Evolutionary conservation across 64 coral and sea anemone genomes (phyloP).

Genomic region (Catalaphyllia jardinei): DNA sequence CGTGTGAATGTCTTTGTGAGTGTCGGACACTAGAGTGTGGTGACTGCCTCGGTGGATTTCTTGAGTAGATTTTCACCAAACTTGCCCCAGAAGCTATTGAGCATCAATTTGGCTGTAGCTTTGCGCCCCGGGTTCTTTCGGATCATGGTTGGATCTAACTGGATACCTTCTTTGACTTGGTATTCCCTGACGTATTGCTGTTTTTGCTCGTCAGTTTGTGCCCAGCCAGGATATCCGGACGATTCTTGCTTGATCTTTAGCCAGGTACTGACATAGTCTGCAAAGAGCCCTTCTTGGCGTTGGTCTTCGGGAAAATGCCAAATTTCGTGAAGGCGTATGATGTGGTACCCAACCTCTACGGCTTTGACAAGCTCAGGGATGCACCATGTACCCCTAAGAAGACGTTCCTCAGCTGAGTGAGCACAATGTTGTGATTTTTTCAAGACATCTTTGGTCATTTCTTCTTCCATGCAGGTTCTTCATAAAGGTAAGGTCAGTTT

Average conservation of each 20-base stretch:
- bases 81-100: constrained; percentile 28
- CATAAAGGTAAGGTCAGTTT: constrained; percentile 59
- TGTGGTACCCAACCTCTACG: constrained; percentile 18
- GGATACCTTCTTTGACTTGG: not conserved
- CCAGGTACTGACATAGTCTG: not conserved
- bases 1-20: not conserved
- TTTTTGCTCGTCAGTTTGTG: not conserved
- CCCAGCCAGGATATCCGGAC: not conserved
- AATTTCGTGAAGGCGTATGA: not conserved
- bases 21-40: not conserved
- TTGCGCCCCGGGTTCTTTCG: constrained; percentile 14
- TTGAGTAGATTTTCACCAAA: not conserved
- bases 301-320: not conserved
- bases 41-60: not conserved
- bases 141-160: not conserved
- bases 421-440: not conserved
- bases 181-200: not conserved
- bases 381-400: constrained; percentile 13
- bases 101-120: not conserved
- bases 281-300: not conserved
- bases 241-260: constrained; percentile 12
- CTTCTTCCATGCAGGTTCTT: not conserved
- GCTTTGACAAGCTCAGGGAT: constrained; percentile 17
- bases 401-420: not conserved
- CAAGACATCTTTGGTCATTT: not conserved